A percentile compares a stretch with the other conserved stretches of the same genome.
Evolutionary conservation across 2,888 invertebrate species (phyloP).

Genomic region (Cataglyphis cursor): DNA sequence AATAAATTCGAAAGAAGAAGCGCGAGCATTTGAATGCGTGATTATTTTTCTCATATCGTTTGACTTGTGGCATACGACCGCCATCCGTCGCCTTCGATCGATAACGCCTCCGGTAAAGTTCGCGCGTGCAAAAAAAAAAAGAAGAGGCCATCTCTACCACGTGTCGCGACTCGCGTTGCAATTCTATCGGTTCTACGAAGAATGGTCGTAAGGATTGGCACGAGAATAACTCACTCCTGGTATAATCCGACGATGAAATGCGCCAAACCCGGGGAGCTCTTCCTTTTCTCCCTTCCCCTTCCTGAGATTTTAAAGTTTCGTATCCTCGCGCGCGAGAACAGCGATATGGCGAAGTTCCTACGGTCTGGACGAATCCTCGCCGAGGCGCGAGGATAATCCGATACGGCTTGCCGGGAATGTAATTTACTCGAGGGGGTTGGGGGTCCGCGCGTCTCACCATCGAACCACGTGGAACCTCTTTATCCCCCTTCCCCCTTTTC

Average conservation of each 20-base stretch:
- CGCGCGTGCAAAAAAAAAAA: background rate
- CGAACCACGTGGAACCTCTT: slow-evolving; percentile 36
- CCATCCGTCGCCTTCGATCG: slow-evolving; percentile 27
- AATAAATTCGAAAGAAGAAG: too few relatives aligned
- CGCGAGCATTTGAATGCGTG: background rate
- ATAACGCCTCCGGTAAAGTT: slow-evolving; percentile 9
- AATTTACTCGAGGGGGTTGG: slow-evolving; percentile 62
- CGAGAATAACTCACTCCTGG: slow-evolving; percentile 38
- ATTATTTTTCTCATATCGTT: background rate
- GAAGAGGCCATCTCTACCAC: background rate
- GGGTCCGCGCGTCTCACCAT: slow-evolving; percentile 19
- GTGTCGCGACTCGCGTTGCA: slow-evolving; percentile 26
- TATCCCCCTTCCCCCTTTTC: background rate
- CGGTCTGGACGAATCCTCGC: slow-evolving; percentile 59
- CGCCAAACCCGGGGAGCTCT: background rate
- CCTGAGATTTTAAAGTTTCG: slow-evolving; percentile 51
- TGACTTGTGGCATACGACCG: slow-evolving; percentile 5
- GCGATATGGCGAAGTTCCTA: slow-evolving; percentile 62
- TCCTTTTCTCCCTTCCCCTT: background rate
- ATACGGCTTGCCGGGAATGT: slow-evolving; percentile 68
- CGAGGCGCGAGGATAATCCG: slow-evolving; percentile 68
- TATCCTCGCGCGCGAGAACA: slow-evolving; percentile 32
- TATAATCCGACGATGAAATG: background rate
- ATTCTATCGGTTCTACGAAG: slow-evolving; percentile 37
- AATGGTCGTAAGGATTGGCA: slow-evolving; percentile 45